Base-by-base conservation (phyloP, 2,113 vertebrate genomes). In the Tretioscincus oriximinensis region DNA sequence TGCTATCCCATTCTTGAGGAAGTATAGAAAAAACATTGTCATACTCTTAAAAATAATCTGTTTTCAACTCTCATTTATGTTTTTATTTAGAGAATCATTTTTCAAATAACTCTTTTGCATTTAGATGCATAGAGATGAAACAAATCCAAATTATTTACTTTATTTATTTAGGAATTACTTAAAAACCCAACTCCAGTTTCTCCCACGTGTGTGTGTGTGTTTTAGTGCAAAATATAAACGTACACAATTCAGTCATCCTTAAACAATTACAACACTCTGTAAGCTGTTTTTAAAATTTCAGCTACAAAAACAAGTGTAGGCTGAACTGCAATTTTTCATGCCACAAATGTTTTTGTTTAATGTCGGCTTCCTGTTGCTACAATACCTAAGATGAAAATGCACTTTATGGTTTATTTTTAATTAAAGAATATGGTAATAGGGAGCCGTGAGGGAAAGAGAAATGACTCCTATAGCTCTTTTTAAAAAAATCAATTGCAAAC, bases 401-500 rank as follows among this genome's bases (percentile, higher is more conserved):
- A 16, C 81, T 85, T 89, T 85, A 84, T 82, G n/a, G 41, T 24
- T n/a, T 73, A 12, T 67, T 81, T 86, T 28, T 77, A 60, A 79
- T 84, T 80, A 89, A 90, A 87, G 88, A 69, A 81, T 90, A 73
- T 6, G 61, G 16, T 78, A 81, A 81, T 84, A 64, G 31, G 73
- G 2, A 70, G 6, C 71, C 0, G 26, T 6, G 21, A 10, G 1
- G 22, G 58, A 26, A 69, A 69, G 18, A 29, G 10, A 5, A 60
- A 60, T 69, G 66, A 75, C 16, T 68, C 31, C 49, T 68, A 21
- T 5, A 5, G 14, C 58, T 67, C 68, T 68, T 67, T 65, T 75
- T 68, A 60, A 68, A 45, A 41, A 81, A 81, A 75, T n/a, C 29
- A 10, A 80, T 51, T 80, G 24, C 41, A 64, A 45, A 72, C 20